These are phyloP conservation scores for Phainopepla nitens DNA, from an alignment of 2,113 vertebrate species.

Conservation along the genomic window DNA sequence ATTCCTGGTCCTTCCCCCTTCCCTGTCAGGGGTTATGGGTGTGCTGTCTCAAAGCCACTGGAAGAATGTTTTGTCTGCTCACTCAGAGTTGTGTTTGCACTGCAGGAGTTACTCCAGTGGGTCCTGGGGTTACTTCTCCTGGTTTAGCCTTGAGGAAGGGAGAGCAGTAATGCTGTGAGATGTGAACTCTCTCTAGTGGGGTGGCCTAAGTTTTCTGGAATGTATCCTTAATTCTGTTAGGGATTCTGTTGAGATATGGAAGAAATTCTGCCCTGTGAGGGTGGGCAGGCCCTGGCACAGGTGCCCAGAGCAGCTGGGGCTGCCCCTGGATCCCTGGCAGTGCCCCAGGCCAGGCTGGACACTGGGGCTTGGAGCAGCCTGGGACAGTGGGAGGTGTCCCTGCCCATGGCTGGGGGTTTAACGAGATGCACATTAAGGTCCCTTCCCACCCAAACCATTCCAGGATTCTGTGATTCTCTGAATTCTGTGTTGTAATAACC, in stretches of 20 bases:
- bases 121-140: neutral
- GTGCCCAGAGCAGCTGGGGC: neutral
- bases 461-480: neutral
- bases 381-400: fast-evolving
- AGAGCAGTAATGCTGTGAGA: fast-evolving
- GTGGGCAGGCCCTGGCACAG: neutral
- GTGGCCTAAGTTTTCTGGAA: neutral
- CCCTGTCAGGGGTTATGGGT: no score
- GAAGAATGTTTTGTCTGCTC: neutral
- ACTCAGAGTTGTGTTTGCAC: fast-evolving
- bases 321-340: neutral
- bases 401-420: fast-evolving
- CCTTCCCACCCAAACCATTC: neutral
- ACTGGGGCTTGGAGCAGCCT: fast-evolving
- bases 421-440: fast-evolving
- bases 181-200: fast-evolving
- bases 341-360: fast-evolving
- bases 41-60: neutral
- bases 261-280: neutral
- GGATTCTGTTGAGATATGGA: neutral
- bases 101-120: neutral
- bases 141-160: fast-evolving
- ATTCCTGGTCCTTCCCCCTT: neutral
- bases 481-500: neutral
- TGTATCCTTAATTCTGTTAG: neutral